These are phyloP conservation scores for Avahi laniger DNA, from an alignment of 2,797 vertebrate species.

Conservation along the genomic window DNA sequence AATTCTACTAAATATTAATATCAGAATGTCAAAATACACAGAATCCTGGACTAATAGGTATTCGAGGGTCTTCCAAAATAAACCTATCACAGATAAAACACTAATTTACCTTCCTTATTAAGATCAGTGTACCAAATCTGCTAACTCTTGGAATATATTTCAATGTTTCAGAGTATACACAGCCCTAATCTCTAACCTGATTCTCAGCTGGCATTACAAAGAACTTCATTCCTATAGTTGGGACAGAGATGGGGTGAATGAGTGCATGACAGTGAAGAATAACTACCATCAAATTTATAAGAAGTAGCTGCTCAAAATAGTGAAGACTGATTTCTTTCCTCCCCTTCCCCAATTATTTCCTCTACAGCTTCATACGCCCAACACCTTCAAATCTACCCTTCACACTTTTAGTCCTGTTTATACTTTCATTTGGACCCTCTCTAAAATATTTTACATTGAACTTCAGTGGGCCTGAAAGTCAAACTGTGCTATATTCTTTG, in stretches of 20 bases:
- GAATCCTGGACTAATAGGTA: neutral
- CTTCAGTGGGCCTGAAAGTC: neutral
- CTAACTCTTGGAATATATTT: neutral
- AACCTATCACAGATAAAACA: constrained; percentile 23
- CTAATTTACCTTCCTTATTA: neutral
- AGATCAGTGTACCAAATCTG: neutral
- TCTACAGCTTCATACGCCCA: constrained; percentile 20
- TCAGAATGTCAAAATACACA: constrained; percentile 36
- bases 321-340: neutral
- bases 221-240: neutral
- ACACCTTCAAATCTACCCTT: neutral
- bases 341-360: neutral
- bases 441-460: constrained; percentile 36
- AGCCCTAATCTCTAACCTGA: neutral
- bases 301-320: neutral
- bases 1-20: neutral
- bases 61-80: constrained; percentile 35
- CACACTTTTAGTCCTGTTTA: constrained; percentile 41
- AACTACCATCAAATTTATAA: neutral
- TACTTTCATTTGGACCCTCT: constrained; percentile 41
- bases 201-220: neutral
- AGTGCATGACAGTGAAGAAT: neutral
- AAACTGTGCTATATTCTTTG: constrained; percentile 25
- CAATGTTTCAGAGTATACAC: constrained; percentile 20
- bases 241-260: neutral